phyloP scores from a whole-genome alignment of 2,113 vertebrate species.

The Peromyscus californicus region DNA sequence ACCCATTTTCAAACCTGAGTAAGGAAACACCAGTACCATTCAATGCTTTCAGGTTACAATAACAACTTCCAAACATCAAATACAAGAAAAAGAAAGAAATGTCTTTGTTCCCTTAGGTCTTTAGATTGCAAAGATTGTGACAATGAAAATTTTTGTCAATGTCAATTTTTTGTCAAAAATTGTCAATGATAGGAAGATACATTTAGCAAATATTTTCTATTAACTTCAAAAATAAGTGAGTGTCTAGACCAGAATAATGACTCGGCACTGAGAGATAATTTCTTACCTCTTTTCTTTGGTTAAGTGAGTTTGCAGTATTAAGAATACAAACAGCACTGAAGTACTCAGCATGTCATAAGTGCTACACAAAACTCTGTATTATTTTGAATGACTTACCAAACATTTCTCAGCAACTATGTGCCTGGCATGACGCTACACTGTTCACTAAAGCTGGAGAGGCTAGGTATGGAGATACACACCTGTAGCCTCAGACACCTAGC shows the following conservation, averaged over 20 bases:
- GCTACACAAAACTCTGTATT: not conserved
- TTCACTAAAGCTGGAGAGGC: not conserved
- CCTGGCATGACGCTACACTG: not conserved
- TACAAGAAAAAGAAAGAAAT: conserved; percentile 32
- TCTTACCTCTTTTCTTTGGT: not conserved
- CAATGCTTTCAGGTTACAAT: conserved; percentile 20
- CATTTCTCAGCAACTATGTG: not conserved
- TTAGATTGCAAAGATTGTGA: not conserved
- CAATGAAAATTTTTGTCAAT: not conserved
- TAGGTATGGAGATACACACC: not conserved
- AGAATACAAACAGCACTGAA: conserved; percentile 11
- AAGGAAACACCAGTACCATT: conserved; percentile 23
- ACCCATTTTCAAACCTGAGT: conserved; percentile 7
- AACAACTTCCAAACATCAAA: conserved; percentile 39
- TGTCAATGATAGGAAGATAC: not conserved
- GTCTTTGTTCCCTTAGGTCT: not conserved
- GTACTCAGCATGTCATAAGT: not conserved
- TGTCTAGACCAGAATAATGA: not conserved
- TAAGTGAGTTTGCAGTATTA: not conserved
- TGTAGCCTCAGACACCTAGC: not conserved
- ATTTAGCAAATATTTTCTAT: conserved; percentile 13
- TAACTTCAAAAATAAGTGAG: conserved; percentile 38
- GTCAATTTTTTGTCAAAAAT: too few species aligned
- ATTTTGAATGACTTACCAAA: conserved; percentile 32
- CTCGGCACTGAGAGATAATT: not conserved